phyloP scores from a whole-genome alignment of 37 sponge, comb jelly and placozoan genomes.

The Ianthella basta region DNA sequence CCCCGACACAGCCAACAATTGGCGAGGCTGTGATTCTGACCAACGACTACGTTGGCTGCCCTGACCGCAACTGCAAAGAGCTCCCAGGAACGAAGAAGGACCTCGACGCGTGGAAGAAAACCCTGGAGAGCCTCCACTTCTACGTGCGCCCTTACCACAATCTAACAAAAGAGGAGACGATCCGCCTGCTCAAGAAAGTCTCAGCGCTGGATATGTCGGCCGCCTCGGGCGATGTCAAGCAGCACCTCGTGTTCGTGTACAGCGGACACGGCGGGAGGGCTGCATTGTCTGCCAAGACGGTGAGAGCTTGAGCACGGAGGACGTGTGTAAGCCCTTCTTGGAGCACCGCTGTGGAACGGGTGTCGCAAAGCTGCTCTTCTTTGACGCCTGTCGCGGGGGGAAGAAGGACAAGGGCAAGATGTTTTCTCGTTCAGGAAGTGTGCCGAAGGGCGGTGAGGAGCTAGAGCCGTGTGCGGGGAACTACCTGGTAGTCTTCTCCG shows the following conservation, averaged over 20 bases:
- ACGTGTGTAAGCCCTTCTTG: not conserved
- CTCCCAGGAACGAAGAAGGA: not conserved
- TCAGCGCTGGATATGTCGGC: not conserved
- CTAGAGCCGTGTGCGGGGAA: conserved; percentile 37
- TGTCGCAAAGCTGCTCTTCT: not conserved
- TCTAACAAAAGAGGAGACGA: not conserved
- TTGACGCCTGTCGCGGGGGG: conserved; percentile 4
- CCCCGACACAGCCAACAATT: too few species aligned
- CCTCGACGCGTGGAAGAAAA: not conserved
- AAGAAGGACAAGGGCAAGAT: not conserved
- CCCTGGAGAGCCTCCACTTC: not conserved
- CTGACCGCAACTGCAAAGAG: not conserved
- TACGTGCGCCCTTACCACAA: not conserved
- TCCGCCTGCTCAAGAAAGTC: not conserved
- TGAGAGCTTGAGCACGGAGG: not conserved
- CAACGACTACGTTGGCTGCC: conserved; percentile 23
- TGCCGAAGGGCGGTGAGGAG: not conserved
- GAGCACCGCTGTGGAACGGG: not conserved
- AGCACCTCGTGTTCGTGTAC: conserved; percentile 13
- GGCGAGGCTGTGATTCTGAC: conserved; percentile 49
- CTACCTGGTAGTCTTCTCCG: conserved; percentile 48
- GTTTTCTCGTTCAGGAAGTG: not conserved
- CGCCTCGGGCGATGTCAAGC: not conserved
- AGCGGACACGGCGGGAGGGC: not conserved
- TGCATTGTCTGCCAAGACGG: conserved; percentile 4